Conservation (phyloP, 2,797 vertebrate species). For the Vipera latastei region DNA sequence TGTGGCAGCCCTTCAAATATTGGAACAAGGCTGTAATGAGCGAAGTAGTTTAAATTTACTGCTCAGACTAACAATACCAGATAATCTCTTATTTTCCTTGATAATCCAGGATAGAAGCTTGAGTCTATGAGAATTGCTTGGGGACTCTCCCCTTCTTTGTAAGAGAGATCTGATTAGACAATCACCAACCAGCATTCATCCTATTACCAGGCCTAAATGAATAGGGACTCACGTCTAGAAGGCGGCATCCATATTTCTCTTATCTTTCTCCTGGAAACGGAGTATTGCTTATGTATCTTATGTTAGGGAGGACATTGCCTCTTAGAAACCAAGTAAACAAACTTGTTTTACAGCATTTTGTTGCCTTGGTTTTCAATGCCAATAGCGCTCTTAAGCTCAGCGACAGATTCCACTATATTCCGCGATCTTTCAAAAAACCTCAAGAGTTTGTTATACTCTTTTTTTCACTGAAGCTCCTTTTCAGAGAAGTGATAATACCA, state of each 20-base stretch:
- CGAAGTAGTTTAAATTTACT: neutral
- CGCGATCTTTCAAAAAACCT: neutral
- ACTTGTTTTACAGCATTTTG: neutral
- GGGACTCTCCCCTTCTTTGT: neutral
- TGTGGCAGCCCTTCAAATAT: no score
- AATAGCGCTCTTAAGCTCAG: neutral
- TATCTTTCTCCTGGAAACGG: neutral
- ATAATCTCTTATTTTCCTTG: neutral
- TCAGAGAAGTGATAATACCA: neutral
- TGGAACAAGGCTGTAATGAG: neutral
- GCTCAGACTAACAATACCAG: neutral
- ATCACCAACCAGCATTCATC: neutral
- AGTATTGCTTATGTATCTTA: neutral
- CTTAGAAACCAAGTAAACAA: neutral
- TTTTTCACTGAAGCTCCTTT: neutral
- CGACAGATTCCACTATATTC: neutral
- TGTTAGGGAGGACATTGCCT: neutral
- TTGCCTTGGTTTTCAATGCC: neutral
- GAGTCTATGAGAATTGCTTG: neutral
- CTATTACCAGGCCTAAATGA: neutral
- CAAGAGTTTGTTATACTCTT: neutral
- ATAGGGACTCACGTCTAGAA: neutral
- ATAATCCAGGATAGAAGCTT: neutral
- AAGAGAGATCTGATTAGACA: neutral
- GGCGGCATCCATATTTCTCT: neutral